These are phyloP conservation scores for Symphodus melops DNA, from an alignment of 2,113 vertebrate genomes.

Conservation along the genomic window DNA sequence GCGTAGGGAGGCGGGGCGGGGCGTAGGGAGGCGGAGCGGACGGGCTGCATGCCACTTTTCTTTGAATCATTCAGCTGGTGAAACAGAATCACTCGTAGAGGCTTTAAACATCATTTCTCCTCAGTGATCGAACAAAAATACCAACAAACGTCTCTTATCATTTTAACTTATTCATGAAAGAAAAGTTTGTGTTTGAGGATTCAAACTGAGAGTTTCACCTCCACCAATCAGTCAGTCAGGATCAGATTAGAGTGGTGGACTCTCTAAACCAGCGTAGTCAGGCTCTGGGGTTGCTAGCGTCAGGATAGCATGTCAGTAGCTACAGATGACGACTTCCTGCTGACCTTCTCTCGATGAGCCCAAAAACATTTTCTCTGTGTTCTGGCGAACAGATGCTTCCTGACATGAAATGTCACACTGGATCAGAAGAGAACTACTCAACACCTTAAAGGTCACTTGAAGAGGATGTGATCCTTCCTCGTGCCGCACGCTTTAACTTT, in stretches of 20 bases:
- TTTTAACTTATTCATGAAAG: no score
- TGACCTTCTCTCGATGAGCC: background rate
- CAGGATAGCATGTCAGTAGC: background rate
- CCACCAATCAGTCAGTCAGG: no score
- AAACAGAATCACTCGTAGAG: no score
- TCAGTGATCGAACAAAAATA: no score
- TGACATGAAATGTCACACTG: conserved; percentile 20
- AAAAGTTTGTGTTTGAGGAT: no score
- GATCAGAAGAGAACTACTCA: conserved; percentile 7
- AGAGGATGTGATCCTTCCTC: conserved; percentile 3
- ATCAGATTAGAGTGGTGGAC: no score
- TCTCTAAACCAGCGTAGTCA: no score
- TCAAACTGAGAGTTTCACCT: no score
- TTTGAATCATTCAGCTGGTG: background rate
- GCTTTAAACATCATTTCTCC: no score
- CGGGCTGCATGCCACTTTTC: conserved; percentile 16
- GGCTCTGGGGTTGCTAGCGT: no score
- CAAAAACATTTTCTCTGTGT: background rate
- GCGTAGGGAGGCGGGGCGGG: no score
- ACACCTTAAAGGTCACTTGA: conserved; percentile 39
- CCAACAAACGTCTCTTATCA: no score
- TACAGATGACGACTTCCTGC: background rate
- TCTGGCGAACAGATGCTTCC: conserved; percentile 2
- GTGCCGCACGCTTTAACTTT: background rate
- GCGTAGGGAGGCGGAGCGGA: background rate